Conservation (phyloP, 2,797 vertebrate species). For the Pyrocephalus nanus region DNA sequence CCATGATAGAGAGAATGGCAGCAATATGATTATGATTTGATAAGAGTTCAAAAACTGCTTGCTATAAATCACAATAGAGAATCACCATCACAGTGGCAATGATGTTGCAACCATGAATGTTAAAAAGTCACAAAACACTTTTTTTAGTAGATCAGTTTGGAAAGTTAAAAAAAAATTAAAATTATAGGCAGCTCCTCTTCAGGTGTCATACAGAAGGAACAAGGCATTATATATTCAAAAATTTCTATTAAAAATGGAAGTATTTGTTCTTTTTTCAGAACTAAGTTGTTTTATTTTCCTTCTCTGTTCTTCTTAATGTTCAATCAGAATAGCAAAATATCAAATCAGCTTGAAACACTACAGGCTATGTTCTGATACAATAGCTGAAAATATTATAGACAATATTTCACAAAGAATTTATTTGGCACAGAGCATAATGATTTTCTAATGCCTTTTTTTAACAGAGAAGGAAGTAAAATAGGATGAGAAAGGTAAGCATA, state of each 20-base stretch:
- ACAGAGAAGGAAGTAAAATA: not conserved
- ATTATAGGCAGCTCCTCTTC: not conserved
- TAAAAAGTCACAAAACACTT: not conserved
- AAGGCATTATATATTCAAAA: not conserved
- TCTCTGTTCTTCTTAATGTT: not conserved
- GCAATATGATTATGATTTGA: not conserved
- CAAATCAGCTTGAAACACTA: not conserved
- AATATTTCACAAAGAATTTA: not conserved
- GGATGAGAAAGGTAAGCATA: not conserved
- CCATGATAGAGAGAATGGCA: not conserved
- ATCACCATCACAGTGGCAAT: not conserved
- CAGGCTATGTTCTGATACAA: not conserved
- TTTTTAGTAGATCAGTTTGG: not conserved
- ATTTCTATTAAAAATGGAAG: not conserved
- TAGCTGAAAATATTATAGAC: not conserved
- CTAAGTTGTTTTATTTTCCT: not conserved
- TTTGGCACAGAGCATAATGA: not conserved
- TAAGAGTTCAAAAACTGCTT: not conserved
- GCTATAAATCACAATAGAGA: not conserved
- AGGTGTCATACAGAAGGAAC: not conserved
- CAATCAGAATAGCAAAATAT: not conserved
- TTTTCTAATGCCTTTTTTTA: not conserved
- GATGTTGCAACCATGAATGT: not conserved
- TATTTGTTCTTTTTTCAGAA: not conserved
- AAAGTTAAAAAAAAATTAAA: not conserved